Base-by-base conservation (phyloP, 2,113 vertebrate genomes). In the Heterocephalus glaber region DNA sequence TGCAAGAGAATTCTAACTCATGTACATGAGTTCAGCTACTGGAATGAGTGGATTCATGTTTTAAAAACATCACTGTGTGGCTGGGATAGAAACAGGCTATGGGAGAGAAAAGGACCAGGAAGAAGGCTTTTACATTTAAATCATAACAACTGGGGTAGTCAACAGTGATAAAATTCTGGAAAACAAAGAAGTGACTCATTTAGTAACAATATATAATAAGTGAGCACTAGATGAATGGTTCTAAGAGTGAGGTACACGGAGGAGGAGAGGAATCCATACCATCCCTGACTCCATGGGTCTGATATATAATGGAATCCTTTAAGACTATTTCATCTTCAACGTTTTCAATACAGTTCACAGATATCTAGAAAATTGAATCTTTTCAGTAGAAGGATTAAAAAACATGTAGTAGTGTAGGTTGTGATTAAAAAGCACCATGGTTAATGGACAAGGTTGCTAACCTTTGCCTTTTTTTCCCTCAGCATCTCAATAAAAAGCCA, bases 401-500 rank as follows among this genome's bases (percentile, higher is more conserved):
- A 63, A 86, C 24, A 92, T 19, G 93, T 14, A 14, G 24, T 77
- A 14, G 7, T 44, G 49, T 11, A 92, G 52, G 54, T 82, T 88
- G 54, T 60, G 38, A 79, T 72, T 92, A 79, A 84, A 74, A 96
- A 80, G 20, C 52, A 97, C 89, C 16, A 24, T 61, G 63, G 7
- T 24, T 92, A 87, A 77, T 87, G 44, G n/a, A 35, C 26, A 33
- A 89, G 85, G 52, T 60, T 87, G 93, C 76, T 97, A 92, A 85
- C 88, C 90, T 93, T 66, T 47, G 81, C 56, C 79, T 93, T 68
- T 26, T 93, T 80, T 79, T 87, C 93, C n/a, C 60, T 96, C 86
- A 95, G 80, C 70, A 92, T 90, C 81, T 96, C 70, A 88, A 56
- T 86, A 90, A 95, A 84, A 85, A 85, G 65, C 77, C 84, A 94